Percentiles rank a stretch among this genome's conserved stretches.
Conservation (phyloP, 1,140 invertebrate species). For the Hesperophylax magnus region DNA sequence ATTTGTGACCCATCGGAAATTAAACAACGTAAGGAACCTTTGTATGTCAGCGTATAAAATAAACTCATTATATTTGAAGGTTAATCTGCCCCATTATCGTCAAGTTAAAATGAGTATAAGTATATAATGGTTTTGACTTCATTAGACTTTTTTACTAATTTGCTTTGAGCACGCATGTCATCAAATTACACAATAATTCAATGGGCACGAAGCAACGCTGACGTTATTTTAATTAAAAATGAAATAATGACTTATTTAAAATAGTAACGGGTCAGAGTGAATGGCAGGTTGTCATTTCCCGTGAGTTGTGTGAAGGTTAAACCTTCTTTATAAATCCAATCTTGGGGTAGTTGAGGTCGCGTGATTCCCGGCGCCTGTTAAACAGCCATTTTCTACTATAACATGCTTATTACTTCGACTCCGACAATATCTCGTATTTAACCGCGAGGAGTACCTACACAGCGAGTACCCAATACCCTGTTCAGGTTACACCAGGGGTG, state of each 20-base stretch:
- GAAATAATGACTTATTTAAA: background rate
- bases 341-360: constrained; percentile 28
- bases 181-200: too few relatives aligned
- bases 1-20: too few relatives aligned
- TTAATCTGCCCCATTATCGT: too few relatives aligned
- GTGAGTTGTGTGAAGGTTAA: background rate
- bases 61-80: too few relatives aligned
- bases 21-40: too few relatives aligned
- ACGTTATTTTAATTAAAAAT: background rate
- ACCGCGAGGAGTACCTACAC: background rate
- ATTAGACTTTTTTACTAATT: background rate
- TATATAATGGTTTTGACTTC: background rate
- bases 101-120: too few relatives aligned
- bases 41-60: too few relatives aligned
- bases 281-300: too few relatives aligned
- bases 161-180: too few relatives aligned
- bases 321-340: constrained; percentile 1
- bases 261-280: background rate
- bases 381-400: constrained; percentile 47
- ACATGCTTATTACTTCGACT: constrained; percentile 52
- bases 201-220: too few relatives aligned
- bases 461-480: too few relatives aligned
- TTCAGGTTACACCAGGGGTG: too few relatives aligned
- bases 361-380: constrained; percentile 48
- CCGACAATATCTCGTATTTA: constrained; percentile 23